These are phyloP conservation scores for Silurus asotus DNA, from an alignment of 2,113 vertebrate species.

Conservation along the genomic window DNA sequence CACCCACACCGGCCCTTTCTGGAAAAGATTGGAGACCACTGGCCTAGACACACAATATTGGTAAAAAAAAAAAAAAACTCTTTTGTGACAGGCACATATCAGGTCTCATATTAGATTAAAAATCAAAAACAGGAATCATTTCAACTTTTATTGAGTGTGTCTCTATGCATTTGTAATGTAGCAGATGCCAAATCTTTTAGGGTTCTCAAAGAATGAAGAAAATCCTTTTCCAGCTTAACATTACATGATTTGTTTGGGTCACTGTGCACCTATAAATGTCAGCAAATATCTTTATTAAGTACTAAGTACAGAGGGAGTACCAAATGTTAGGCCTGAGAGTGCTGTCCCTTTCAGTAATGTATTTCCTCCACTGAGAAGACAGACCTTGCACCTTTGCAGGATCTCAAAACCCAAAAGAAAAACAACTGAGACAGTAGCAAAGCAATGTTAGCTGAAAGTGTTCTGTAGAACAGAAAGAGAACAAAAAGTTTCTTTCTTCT, in stretches of 20 bases:
- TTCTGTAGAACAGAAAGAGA: neutral
- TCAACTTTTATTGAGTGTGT: conserved; percentile 19
- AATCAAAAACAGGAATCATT: conserved; percentile 13
- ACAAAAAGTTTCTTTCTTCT: conserved; percentile 9
- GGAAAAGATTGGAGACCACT: too few species aligned
- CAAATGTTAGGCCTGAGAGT: neutral
- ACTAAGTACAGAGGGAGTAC: conserved; percentile 13
- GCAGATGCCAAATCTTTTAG: conserved; percentile 50
- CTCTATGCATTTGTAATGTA: neutral
- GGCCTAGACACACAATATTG: neutral
- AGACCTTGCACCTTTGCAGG: neutral
- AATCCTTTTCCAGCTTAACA: conserved; percentile 43
- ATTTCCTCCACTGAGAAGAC: neutral
- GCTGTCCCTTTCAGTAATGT: neutral
- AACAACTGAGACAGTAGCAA: conserved; percentile 8
- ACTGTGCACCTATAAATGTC: conserved; percentile 60
- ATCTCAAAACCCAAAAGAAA: neutral
- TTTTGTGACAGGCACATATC: conserved; percentile 6
- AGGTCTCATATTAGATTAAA: conserved; percentile 18
- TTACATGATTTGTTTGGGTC: conserved; percentile 48
- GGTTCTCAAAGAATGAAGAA: conserved; percentile 35
- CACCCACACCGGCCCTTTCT: too few species aligned
- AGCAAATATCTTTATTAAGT: conserved; percentile 50
- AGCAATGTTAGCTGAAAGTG: neutral
- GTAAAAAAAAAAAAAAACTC: neutral